These are phyloP conservation scores for Saccostrea cuccullata DNA, from an alignment of 1,140 invertebrate species.

Conservation along the genomic window DNA sequence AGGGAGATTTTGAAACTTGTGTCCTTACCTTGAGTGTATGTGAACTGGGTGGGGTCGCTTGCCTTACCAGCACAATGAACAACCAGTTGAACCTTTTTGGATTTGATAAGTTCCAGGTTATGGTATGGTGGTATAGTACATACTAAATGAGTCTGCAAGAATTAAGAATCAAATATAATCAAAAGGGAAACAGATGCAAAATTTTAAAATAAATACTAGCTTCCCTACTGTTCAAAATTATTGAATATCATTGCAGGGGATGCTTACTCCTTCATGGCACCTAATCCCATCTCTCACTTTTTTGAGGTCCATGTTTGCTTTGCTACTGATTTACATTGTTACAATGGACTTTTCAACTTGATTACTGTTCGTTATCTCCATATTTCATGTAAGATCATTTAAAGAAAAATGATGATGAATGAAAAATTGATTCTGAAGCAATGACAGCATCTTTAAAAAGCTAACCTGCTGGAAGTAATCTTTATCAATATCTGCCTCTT, in stretches of 20 bases:
- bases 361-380: too few species aligned
- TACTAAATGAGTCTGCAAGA: slow-evolving; percentile 91
- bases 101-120: slow-evolving; percentile 83
- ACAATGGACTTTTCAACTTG: too few species aligned
- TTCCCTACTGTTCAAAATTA: too few species aligned
- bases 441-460: background rate
- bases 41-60: slow-evolving; percentile 92
- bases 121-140: slow-evolving; percentile 92
- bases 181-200: too few species aligned
- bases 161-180: background rate
- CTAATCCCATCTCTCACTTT: too few species aligned
- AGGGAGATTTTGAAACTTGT: slow-evolving; percentile 15
- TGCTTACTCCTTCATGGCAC: too few species aligned
- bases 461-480: slow-evolving; percentile 79
- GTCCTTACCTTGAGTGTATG: slow-evolving; percentile 82
- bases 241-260: too few species aligned
- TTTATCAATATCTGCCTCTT: slow-evolving; percentile 78
- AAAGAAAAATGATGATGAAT: too few species aligned
- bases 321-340: too few species aligned
- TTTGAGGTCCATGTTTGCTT: too few species aligned
- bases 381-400: too few species aligned
- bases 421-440: background rate
- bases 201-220: too few species aligned
- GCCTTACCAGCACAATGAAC: slow-evolving; percentile 92
- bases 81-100: slow-evolving; percentile 85